A percentile compares a stretch with the other conserved stretches of the same genome.
Evolutionary conservation across 2,113 vertebrate genomes (phyloP).

Genomic region (Galbula dea): DNA sequence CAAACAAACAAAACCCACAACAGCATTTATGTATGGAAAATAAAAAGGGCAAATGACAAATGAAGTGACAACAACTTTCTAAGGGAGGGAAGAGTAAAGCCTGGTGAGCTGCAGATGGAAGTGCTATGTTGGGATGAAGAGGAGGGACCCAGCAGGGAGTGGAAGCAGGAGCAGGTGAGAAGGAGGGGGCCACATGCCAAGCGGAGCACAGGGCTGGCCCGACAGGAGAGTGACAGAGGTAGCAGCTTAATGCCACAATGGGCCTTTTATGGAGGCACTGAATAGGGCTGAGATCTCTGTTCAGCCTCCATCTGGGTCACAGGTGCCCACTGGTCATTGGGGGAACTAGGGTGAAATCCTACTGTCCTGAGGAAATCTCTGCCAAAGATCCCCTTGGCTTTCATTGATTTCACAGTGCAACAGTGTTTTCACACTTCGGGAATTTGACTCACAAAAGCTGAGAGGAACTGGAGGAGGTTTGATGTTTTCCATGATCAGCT

Average conservation of each 20-base stretch:
- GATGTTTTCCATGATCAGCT: neutral
- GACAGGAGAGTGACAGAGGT: neutral
- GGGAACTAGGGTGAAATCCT: neutral
- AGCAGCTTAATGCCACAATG: neutral
- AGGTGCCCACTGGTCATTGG: neutral
- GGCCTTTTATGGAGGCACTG: rapidly evolving
- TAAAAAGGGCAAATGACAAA: neutral
- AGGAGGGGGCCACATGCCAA: neutral
- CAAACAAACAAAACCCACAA: too few relatives aligned
- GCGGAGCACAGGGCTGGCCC: neutral
- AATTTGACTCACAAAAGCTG: neutral
- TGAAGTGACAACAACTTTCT: neutral
- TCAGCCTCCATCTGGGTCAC: rapidly evolving
- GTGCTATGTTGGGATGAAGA: neutral
- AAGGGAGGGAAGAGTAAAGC: neutral
- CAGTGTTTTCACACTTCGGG: rapidly evolving
- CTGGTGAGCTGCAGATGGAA: neutral
- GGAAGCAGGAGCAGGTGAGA: neutral
- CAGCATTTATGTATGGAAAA: neutral
- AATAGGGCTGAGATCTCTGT: neutral
- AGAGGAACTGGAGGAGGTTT: neutral
- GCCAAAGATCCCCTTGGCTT: neutral
- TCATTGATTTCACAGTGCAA: neutral
- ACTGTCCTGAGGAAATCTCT: neutral
- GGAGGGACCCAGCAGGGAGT: neutral